Evolutionary conservation across 2,797 vertebrate genomes (phyloP), one percentile per base, ranked within the genome.

Genomic region (Hydrophis major): DNA sequence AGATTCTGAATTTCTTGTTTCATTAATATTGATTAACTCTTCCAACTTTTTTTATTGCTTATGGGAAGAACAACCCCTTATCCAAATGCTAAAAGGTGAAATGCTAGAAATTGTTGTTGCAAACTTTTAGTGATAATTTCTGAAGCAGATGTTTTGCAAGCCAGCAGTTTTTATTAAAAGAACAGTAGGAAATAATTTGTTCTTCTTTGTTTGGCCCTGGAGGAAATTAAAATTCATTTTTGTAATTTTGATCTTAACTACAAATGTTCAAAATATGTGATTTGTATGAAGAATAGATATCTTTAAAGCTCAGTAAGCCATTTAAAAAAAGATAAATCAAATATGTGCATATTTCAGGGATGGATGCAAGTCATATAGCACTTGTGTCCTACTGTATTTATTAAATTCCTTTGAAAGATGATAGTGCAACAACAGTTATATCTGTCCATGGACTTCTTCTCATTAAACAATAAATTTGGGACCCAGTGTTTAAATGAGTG

Each of bases 241-340:
- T 95, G 87, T 96, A 95, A 96, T 96, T 96, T 94, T 96, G 94
- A 96, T 95, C 93, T 60, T 95, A 96, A 96, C 95, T 96, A 94
- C 86, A 94, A 94, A 92, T 94, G 32, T 95, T 94, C 93, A 47
- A 93, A 93, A 89, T 63, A 95, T 95, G 88, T 94, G 86, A 69
- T 94, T 95, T 91, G 89, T 83, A 57, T 96, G 94, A 97, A 94
- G 91, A 92, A 97, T 92, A 63, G 92, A 95, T 94, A 95, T 90
- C 94, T 95, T 95, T 94, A 94, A 90, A 94, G 94, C 95, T 95
- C 95, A 94, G 96, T 57, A 97, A 94, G 91, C 92, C 94, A 78
- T 63, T 97, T 94, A 92, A 96, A 96, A 95, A 92, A 66, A 92
- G 47, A 92, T 93, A 91, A 95, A 93, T 95, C 78, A 14, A 95